These are phyloP conservation scores for Phodopus roborovskii DNA, from an alignment of 2,113 vertebrate species.

Conservation along the genomic window DNA sequence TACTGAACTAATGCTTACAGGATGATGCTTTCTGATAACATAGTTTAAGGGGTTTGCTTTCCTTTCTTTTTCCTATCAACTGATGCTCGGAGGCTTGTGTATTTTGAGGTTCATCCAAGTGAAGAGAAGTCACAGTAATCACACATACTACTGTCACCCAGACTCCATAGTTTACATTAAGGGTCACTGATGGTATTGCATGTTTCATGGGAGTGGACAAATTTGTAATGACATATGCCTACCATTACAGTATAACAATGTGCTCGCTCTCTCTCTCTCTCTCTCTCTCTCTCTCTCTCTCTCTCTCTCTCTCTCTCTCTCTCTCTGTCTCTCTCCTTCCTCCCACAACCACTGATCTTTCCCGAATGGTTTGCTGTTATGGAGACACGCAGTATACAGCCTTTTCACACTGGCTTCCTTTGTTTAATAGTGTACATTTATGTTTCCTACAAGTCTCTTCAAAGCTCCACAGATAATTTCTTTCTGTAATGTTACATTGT, in stretches of 20 bases:
- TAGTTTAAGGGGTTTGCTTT: background rate
- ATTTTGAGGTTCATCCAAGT: background rate
- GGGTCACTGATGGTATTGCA: background rate
- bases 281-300: background rate
- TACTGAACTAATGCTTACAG: conserved; percentile 17
- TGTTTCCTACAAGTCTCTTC: background rate
- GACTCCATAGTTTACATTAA: background rate
- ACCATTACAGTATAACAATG: background rate
- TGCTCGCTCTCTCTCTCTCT: background rate
- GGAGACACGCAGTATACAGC: background rate
- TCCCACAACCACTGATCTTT: background rate
- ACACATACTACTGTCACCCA: background rate
- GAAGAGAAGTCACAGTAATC: background rate
- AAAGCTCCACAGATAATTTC: background rate
- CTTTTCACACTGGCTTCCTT: background rate
- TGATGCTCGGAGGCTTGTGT: background rate
- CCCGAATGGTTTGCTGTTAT: background rate
- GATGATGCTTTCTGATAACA: background rate
- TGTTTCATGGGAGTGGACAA: background rate
- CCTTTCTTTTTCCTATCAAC: background rate
- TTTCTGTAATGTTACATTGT: background rate
- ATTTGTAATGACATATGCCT: background rate
- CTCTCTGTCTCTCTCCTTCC: background rate
- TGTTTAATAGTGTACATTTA: background rate
- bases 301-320: background rate